These are phyloP conservation scores for Sebastiscus albofasciatus DNA, from an alignment of 2,797 vertebrate species.

Conservation along the genomic window DNA sequence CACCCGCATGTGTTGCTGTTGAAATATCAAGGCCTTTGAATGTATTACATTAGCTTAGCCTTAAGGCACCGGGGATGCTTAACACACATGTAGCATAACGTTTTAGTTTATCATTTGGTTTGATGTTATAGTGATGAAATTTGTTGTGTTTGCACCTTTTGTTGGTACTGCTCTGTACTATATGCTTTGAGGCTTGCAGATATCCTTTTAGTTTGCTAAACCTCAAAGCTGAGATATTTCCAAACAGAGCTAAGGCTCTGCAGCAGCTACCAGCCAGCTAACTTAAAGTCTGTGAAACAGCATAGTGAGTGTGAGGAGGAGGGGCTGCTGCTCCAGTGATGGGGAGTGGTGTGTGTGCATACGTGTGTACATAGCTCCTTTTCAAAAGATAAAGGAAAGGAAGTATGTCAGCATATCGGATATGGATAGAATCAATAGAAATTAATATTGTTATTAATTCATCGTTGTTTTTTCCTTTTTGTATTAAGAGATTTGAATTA, in stretches of 20 bases:
- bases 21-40: background rate
- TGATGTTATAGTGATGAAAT: background rate
- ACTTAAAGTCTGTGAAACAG: background rate
- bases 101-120: background rate
- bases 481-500: background rate
- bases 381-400: background rate
- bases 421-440: background rate
- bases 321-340: background rate
- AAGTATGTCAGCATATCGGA: background rate
- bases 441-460: background rate
- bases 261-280: background rate
- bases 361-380: background rate
- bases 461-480: background rate
- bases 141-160: background rate
- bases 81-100: background rate
- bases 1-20: background rate
- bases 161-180: background rate
- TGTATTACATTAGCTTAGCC: background rate
- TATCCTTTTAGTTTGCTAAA: background rate
- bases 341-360: background rate
- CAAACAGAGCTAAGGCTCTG: background rate
- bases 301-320: background rate
- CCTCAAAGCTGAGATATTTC: background rate
- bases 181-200: background rate
- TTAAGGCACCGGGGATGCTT: background rate